phyloP scores from a whole-genome alignment of 2,888 invertebrate species.

The Drosophila imparisetae region DNA sequence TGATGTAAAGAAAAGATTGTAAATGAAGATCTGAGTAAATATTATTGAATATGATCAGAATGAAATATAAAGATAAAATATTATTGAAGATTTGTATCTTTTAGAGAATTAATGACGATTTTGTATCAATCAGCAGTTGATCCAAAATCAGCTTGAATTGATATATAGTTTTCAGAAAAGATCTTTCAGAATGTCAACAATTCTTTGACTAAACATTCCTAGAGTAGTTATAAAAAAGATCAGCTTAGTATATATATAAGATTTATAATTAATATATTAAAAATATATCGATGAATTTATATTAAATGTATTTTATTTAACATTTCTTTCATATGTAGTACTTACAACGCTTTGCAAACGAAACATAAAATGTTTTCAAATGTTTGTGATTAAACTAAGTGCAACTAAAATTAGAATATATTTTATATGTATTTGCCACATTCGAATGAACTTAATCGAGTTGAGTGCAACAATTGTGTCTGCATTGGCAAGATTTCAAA shows the following conservation, averaged over 20 bases:
- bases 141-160: background rate
- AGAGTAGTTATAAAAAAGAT: background rate
- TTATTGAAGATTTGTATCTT: background rate
- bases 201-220: background rate
- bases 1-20: background rate
- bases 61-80: no score
- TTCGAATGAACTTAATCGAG: slow-evolving; percentile 37
- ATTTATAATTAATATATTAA: background rate
- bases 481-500: slow-evolving; percentile 47
- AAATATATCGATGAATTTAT: background rate
- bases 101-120: no score
- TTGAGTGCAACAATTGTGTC: slow-evolving; percentile 22
- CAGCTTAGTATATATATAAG: background rate
- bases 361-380: slow-evolving; percentile 28
- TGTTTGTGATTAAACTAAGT: slow-evolving; percentile 8
- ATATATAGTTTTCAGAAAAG: background rate
- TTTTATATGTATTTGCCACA: slow-evolving; percentile 57
- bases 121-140: background rate
- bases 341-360: slow-evolving; percentile 62
- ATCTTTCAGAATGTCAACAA: background rate
- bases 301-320: slow-evolving; percentile 48
- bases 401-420: slow-evolving; percentile 41
- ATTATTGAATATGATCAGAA: background rate
- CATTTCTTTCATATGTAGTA: slow-evolving; percentile 36
- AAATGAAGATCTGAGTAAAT: background rate